A percentile compares a stretch with the other conserved stretches of the same genome.
These are phyloP conservation scores for Pseudomugil gertrudae DNA, from an alignment of 2,797 vertebrate species.

Conservation along the genomic window DNA sequence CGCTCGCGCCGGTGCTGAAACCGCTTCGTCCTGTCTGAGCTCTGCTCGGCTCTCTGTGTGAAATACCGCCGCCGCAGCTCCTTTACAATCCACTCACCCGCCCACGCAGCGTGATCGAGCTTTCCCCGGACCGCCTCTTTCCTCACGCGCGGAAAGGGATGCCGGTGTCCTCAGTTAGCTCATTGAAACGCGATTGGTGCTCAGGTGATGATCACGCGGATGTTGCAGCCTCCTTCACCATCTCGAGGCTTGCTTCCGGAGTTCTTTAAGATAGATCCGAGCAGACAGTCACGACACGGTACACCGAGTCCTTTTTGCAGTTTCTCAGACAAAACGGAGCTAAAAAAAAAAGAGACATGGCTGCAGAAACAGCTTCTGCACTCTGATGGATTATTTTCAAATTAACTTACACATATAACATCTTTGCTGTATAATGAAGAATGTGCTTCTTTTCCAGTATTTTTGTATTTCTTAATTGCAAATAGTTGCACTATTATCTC, in stretches of 20 bases:
- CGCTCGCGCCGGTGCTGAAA: constrained; percentile 72
- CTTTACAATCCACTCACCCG: constrained; percentile 58
- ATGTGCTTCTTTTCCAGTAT: neutral
- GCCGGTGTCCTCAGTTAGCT: constrained; percentile 65
- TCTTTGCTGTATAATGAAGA: neutral
- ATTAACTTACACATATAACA: neutral
- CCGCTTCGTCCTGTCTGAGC: constrained; percentile 40
- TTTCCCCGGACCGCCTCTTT: constrained; percentile 77
- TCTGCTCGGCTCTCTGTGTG: constrained; percentile 56
- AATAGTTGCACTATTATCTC: neutral
- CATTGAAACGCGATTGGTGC: constrained; percentile 63
- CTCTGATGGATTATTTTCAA: constrained; percentile 15
- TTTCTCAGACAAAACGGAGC: constrained; percentile 27
- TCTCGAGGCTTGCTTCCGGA: constrained; percentile 83
- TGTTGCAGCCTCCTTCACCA: constrained; percentile 79
- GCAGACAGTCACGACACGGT: constrained; percentile 72
- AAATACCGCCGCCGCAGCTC: constrained; percentile 69
- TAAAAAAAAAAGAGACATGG: neutral
- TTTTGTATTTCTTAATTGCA: neutral
- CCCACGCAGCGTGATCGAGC: constrained; percentile 82
- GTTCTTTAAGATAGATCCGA: constrained; percentile 67
- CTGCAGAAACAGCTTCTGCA: constrained; percentile 37
- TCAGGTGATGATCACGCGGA: constrained; percentile 66
- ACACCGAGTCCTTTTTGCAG: constrained; percentile 26
- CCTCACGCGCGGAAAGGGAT: constrained; percentile 74